These are phyloP conservation scores for Ariopsis seemanni DNA, from an alignment of 2,113 vertebrate species.

Conservation along the genomic window DNA sequence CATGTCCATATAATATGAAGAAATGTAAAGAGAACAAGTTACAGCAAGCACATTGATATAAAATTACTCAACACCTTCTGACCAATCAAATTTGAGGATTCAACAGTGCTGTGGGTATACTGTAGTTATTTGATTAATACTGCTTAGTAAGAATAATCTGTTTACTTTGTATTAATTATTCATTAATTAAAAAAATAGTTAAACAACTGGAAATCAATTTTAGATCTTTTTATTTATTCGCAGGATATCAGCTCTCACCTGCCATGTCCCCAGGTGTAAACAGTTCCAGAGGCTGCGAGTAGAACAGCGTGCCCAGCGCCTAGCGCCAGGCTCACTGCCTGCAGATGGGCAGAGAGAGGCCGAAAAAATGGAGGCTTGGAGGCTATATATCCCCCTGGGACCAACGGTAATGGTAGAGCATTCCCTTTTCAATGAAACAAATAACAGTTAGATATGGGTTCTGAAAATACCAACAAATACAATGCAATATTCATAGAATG, in stretches of 20 bases:
- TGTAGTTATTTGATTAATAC: background rate
- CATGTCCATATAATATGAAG: background rate
- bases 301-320: constrained; percentile 80
- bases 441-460: background rate
- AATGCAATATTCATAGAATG: background rate
- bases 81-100: background rate
- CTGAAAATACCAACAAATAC: background rate
- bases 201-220: background rate
- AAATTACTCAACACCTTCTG: background rate
- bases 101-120: background rate
- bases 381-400: constrained; percentile 77
- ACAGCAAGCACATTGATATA: background rate
- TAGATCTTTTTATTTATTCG: background rate
- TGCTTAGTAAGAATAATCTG: background rate
- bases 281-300: constrained; percentile 69
- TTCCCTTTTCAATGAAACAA: constrained; percentile 42
- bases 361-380: constrained; percentile 73
- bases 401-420: constrained; percentile 73
- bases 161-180: background rate
- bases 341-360: constrained; percentile 67
- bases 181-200: background rate
- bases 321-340: constrained; percentile 74
- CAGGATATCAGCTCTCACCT: constrained; percentile 69
- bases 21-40: background rate
- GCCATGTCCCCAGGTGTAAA: constrained; percentile 85